Conservation (phyloP, 2,113 vertebrate species). For the Silurus meridionalis region DNA sequence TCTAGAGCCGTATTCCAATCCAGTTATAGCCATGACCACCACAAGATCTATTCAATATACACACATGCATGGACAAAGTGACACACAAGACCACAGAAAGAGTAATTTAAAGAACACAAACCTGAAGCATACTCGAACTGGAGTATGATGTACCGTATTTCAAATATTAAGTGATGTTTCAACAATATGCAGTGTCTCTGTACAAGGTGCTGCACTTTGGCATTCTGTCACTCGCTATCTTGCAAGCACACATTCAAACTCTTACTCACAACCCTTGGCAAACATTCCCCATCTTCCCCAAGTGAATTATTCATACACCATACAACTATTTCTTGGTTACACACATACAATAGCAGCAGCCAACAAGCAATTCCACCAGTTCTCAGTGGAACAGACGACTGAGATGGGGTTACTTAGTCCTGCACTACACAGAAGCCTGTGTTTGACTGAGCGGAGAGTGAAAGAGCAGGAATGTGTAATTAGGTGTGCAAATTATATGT, state of each 20-base stretch:
- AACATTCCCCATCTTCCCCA: not conserved
- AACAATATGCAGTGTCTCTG: not conserved
- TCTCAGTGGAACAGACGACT: constrained; percentile 45
- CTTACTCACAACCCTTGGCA: constrained; percentile 18
- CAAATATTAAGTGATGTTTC: constrained; percentile 1
- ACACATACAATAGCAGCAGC: constrained; percentile 38
- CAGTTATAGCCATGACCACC: constrained; percentile 73
- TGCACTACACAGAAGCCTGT: constrained; percentile 22
- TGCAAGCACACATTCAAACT: constrained; percentile 13
- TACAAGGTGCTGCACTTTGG: not conserved
- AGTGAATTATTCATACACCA: constrained; percentile 21
- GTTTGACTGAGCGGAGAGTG: constrained; percentile 13
- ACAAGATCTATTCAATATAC: constrained; percentile 38
- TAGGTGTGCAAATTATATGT: constrained; percentile 1
- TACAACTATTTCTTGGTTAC: constrained; percentile 40
- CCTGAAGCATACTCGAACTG: not conserved
- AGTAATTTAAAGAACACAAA: constrained; percentile 2
- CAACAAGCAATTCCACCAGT: constrained; percentile 55
- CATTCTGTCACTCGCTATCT: constrained; percentile 35
- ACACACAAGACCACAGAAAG: not conserved
- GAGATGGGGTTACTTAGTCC: constrained; percentile 34
- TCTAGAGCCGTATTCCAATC: constrained; percentile 71
- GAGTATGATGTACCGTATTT: constrained; percentile 1
- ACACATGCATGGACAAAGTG: not conserved
- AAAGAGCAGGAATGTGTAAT: constrained; percentile 22